Evolutionary conservation across 2,888 invertebrate genomes (phyloP).

Genomic region (Pomacea canaliculata): DNA sequence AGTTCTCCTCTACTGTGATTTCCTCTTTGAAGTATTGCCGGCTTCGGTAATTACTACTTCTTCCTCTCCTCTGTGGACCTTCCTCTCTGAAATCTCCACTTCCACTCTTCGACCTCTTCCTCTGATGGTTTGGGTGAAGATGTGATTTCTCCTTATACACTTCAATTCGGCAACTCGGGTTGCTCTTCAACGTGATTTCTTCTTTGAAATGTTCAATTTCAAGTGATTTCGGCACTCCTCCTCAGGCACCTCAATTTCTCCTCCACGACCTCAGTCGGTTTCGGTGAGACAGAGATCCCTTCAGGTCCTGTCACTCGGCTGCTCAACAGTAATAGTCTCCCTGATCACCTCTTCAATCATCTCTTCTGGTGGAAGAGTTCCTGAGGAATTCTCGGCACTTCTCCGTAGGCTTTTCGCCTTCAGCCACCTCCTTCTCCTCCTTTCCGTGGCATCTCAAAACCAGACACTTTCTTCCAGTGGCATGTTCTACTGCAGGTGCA

Average conservation of each 20-base stretch:
- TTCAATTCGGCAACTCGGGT: conserved; percentile 13
- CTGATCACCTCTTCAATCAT: background rate
- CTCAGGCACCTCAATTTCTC: conserved; percentile 10
- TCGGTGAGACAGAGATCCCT: conserved; percentile 4
- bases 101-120: background rate
- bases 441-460: background rate
- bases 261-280: conserved; percentile 18
- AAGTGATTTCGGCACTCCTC: conserved; percentile 28
- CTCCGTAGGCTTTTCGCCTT: too few species aligned
- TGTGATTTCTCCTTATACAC: conserved; percentile 21
- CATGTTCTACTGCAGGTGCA: conserved; percentile 5
- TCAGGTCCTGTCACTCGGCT: conserved; percentile 14
- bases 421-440: too few species aligned
- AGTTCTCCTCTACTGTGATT: conserved; percentile 18
- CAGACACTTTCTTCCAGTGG: background rate
- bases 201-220: conserved; percentile 23
- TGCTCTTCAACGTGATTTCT: conserved; percentile 3
- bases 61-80: conserved; percentile 1
- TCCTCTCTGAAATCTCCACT: conserved; percentile 10
- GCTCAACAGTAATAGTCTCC: background rate
- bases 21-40: conserved; percentile 24
- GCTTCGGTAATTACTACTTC: conserved; percentile 19
- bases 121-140: background rate
- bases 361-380: conserved; percentile 2
- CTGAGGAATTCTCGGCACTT: too few species aligned